Base-by-base conservation (phyloP, 2,888 invertebrate genomes). In the Papilio demoleus region DNA sequence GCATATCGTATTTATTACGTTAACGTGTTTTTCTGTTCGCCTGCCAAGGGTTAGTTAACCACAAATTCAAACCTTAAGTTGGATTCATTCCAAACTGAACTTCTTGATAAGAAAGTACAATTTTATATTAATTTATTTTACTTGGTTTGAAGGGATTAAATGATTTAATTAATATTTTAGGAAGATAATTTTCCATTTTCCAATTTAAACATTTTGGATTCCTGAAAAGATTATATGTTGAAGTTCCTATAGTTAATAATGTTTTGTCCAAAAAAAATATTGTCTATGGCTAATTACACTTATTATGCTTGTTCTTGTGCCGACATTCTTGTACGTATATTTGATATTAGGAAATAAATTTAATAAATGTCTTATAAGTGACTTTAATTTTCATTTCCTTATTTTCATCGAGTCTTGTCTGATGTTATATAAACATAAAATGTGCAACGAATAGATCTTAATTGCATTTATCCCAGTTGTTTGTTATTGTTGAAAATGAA, bases 301-400 rank as follows among this genome's bases (percentile, higher is more conserved):
- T 42, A 27, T 45, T 63, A 27, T 11, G 64, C 53, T 68, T 68
- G 62, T 58, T 50, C 68, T 42, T 58, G 63, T 61, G 61, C 50
- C 59, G 62, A 34, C 27, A 64, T 60, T 64, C 36, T 61, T 67
- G 47, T 62, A 63, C 59, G 70, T 56, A 58, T 17, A 59, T 58
- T 65, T 56, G 64, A 59, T 40, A 61, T 58, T 38, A 71, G 56
- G 42, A 58, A 67, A 70, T 71, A 67, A 71, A 71, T 71, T 50
- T 67, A 17, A 42, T 67, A 62, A 17, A 12, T 63, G 59, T 19
- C 24, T 66, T 12, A 59, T 59, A 58, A 19, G 45, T 61, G 61
- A 27, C 59, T 67, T 68, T 62, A 34, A 22, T 67, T 67, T 61
- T 59, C n/a, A n/a, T 61, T 53, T 53, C 27, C 27, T 31, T 17